These are phyloP conservation scores for Anguilla pacifica DNA, from an alignment of 2,797 vertebrate genomes.

Conservation along the genomic window DNA sequence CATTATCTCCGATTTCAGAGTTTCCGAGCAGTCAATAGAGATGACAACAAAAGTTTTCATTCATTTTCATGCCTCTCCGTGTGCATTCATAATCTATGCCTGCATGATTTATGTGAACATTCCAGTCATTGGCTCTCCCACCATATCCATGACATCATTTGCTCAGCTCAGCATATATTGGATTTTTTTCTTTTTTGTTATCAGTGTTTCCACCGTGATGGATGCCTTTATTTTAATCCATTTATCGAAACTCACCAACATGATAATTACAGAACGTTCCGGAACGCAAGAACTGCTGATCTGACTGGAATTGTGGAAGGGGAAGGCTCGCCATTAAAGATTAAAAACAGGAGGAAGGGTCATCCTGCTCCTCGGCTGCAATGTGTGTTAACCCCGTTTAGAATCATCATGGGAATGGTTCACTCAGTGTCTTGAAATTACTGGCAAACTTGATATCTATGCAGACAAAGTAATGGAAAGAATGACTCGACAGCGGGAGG, in stretches of 20 bases:
- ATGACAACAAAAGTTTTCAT: background rate
- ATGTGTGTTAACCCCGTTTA: background rate
- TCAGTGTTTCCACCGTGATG: slow-evolving; percentile 78
- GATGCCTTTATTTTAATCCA: slow-evolving; percentile 79
- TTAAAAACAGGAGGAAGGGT: background rate
- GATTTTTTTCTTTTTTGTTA: slow-evolving; percentile 66
- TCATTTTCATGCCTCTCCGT: background rate
- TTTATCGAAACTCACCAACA: slow-evolving; percentile 78
- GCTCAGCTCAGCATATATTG: slow-evolving; percentile 59
- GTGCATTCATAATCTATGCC: slow-evolving; percentile 33
- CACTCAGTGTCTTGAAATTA: background rate
- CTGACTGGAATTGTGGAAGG: background rate
- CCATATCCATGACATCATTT: slow-evolving; percentile 20
- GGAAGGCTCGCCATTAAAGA: background rate
- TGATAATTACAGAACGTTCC: slow-evolving; percentile 75
- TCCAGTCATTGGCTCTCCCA: background rate
- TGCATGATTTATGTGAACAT: slow-evolving; percentile 27
- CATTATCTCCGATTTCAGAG: background rate
- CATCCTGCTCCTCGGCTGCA: background rate
- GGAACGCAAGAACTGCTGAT: slow-evolving; percentile 19
- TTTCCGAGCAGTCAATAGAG: background rate
- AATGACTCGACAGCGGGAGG: background rate
- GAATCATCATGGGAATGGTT: background rate
- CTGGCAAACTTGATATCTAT: background rate
- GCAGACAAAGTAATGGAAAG: background rate